Conservation (phyloP, 1,140 invertebrate species). For the Trissolcus basalis region DNA sequence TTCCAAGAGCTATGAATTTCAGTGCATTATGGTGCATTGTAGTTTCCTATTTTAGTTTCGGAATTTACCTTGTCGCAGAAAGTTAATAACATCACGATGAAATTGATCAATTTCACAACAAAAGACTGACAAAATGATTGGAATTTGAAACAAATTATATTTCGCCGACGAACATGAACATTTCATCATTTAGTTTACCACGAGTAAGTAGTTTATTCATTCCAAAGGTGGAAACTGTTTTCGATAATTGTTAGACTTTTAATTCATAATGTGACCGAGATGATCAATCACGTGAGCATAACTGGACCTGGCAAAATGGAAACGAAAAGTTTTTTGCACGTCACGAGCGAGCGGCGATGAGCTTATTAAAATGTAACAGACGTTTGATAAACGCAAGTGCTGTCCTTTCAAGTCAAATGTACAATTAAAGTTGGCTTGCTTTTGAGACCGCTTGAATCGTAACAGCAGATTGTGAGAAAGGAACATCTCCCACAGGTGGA, state of each 20-base stretch:
- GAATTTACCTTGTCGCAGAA: too few species aligned
- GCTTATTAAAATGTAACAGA: slow-evolving; percentile 21
- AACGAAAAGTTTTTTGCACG: neutral
- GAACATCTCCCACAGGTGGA: slow-evolving; percentile 36
- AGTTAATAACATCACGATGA: too few species aligned
- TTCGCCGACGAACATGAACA: too few species aligned
- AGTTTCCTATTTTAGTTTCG: slow-evolving; percentile 12
- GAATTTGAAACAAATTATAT: too few species aligned
- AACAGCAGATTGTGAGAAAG: slow-evolving; percentile 36
- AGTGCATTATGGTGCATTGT: slow-evolving; percentile 60
- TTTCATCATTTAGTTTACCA: too few species aligned
- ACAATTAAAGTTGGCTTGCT: neutral
- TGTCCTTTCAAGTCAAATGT: slow-evolving; percentile 3
- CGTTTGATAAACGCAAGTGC: slow-evolving; percentile 10
- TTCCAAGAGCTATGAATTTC: slow-evolving; percentile 65
- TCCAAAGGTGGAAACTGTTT: too few species aligned
- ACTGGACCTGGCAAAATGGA: slow-evolving; percentile 8
- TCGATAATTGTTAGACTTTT: too few species aligned
- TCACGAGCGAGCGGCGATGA: slow-evolving; percentile 1
- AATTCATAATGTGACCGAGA: too few species aligned
- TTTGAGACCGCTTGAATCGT: slow-evolving; percentile 6
- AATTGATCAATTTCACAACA: too few species aligned
- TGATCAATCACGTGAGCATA: too few species aligned
- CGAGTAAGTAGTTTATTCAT: too few species aligned
- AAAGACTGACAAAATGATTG: too few species aligned